phyloP scores from a whole-genome alignment of 2,888 invertebrate genomes.

The Carterocephalus palaemon region DNA sequence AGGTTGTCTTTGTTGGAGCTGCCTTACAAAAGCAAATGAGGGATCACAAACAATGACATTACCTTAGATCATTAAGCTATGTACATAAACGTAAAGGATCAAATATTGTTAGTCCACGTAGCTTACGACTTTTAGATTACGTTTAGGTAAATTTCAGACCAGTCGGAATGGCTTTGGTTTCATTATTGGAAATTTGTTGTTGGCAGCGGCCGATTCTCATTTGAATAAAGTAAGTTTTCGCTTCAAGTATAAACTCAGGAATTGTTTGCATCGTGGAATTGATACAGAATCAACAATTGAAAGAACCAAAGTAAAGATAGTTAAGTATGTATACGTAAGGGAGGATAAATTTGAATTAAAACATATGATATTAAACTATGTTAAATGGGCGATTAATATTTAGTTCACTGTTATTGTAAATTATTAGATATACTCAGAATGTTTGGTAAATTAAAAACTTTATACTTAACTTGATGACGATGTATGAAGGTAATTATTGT shows the following conservation, averaged over 20 bases:
- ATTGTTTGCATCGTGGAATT: constrained; percentile 68
- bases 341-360: constrained; percentile 20
- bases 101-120: constrained; percentile 54
- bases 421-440: constrained; percentile 5
- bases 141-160: constrained; percentile 29
- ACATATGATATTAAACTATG: constrained; percentile 15
- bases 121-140: constrained; percentile 39
- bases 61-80: constrained; percentile 50
- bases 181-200: constrained; percentile 30
- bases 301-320: constrained; percentile 65
- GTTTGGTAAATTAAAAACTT: neutral
- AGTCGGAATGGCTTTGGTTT: constrained; percentile 24
- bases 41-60: constrained; percentile 63
- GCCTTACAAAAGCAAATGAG: constrained; percentile 50
- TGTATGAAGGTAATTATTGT: constrained; percentile 19
- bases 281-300: constrained; percentile 57
- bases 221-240: constrained; percentile 30
- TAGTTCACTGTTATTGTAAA: constrained; percentile 18
- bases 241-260: constrained; percentile 46
- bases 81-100: constrained; percentile 62
- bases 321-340: constrained; percentile 31
- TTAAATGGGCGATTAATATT: constrained; percentile 10
- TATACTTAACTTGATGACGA: constrained; percentile 10
- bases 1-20: constrained; percentile 19
- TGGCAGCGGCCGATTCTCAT: constrained; percentile 26